Conservation (phyloP, 1,140 invertebrate genomes). For the Daktulosphaira vitifoliae region DNA sequence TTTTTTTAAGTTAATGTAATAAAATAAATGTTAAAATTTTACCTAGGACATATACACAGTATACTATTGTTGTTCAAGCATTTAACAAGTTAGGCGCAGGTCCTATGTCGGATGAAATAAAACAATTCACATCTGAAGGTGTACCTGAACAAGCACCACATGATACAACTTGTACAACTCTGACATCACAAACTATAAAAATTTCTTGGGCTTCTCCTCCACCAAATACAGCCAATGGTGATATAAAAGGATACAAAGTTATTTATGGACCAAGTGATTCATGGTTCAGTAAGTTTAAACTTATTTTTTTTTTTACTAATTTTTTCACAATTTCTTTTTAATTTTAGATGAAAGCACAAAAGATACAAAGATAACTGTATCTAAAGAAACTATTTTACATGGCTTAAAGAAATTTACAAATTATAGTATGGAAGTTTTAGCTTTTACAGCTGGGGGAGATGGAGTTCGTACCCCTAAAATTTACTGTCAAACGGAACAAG, state of each 20-base stretch:
- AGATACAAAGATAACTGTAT: conserved; percentile 81
- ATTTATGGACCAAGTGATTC: conserved; percentile 85
- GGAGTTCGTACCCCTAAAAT: conserved; percentile 80
- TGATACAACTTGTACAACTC: conserved; percentile 78
- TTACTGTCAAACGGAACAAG: conserved; percentile 90
- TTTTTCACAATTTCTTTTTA: conserved; percentile 34
- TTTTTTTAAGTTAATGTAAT: too few relatives aligned
- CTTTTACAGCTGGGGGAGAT: conserved; percentile 91
- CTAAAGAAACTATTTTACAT: conserved; percentile 84
- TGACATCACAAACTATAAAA: conserved; percentile 86
- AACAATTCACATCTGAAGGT: conserved; percentile 83
- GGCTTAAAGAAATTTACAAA: conserved; percentile 92
- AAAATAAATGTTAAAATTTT: conserved; percentile 1
- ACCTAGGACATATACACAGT: conserved; percentile 80
- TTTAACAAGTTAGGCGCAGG: conserved; percentile 91
- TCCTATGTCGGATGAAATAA: conserved; percentile 78
- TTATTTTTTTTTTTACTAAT: not conserved
- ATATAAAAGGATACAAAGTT: conserved; percentile 94
- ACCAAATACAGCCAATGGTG: conserved; percentile 78
- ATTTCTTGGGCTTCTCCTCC: conserved; percentile 89
- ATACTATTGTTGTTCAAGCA: conserved; percentile 87
- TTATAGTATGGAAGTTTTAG: conserved; percentile 92
- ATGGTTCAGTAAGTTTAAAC: conserved; percentile 69
- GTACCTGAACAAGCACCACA: conserved; percentile 88
- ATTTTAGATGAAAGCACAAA: conserved; percentile 76